Conservation (phyloP, 2,797 vertebrate species). For the Acanthurus tractus region DNA sequence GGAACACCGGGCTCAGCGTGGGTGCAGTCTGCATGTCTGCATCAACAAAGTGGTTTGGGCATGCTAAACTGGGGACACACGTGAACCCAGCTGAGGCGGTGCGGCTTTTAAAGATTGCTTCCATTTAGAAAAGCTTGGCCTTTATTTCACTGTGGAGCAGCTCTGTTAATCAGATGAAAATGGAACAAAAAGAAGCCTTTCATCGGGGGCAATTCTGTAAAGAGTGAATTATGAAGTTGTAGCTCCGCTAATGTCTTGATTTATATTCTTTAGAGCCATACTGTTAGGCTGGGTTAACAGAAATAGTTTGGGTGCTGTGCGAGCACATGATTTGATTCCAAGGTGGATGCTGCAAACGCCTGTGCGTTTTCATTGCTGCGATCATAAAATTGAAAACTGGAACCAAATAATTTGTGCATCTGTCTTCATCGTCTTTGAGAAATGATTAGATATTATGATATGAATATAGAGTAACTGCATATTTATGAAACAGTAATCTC, state of each 20-base stretch:
- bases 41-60: slow-evolving; percentile 48
- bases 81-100: slow-evolving; percentile 48
- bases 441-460: slow-evolving; percentile 20
- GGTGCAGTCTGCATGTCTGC: slow-evolving; percentile 44
- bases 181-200: slow-evolving; percentile 15
- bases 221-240: slow-evolving; percentile 36
- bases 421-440: background rate
- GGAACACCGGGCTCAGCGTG: slow-evolving; percentile 6
- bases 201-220: slow-evolving; percentile 35
- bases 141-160: slow-evolving; percentile 23
- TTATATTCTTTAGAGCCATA: slow-evolving; percentile 39
- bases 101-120: slow-evolving; percentile 52
- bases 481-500: slow-evolving; percentile 15
- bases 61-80: slow-evolving; percentile 33
- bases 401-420: slow-evolving; percentile 12
- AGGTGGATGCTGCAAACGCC: slow-evolving; percentile 29
- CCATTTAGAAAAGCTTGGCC: slow-evolving; percentile 23
- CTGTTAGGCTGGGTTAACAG: slow-evolving; percentile 26
- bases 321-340: slow-evolving; percentile 24
- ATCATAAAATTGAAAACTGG: slow-evolving; percentile 28
- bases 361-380: slow-evolving; percentile 16
- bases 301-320: slow-evolving; percentile 24
- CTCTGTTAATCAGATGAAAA: slow-evolving; percentile 33
- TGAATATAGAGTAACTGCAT: background rate
- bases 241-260: slow-evolving; percentile 33